Evolutionary conservation across 2,888 invertebrate genomes (phyloP).

Genomic region (Empis livida): DNA sequence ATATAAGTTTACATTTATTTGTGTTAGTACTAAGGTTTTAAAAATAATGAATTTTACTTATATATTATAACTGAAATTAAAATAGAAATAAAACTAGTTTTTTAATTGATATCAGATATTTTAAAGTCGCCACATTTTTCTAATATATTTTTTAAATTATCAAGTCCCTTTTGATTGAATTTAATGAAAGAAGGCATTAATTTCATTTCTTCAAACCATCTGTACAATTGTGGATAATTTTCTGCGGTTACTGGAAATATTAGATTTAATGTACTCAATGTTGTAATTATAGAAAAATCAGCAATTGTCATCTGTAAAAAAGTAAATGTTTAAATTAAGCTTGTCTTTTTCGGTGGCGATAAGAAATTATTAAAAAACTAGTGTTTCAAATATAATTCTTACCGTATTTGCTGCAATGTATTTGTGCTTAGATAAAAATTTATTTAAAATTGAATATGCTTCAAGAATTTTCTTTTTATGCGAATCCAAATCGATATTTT

Average conservation of each 20-base stretch:
- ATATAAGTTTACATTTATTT: too few species aligned
- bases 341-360: too few species aligned
- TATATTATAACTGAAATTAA: too few species aligned
- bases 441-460: constrained; percentile 33
- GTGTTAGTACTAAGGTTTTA: too few species aligned
- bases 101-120: constrained; percentile 16
- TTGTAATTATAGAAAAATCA: constrained; percentile 36
- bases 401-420: constrained; percentile 33
- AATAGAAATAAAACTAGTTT: too few species aligned
- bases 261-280: constrained; percentile 33
- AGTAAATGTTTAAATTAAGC: too few species aligned
- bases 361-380: too few species aligned
- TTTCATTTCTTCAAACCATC: constrained; percentile 27
- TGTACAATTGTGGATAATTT: constrained; percentile 28
- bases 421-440: constrained; percentile 23
- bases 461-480: constrained; percentile 30
- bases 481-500: constrained; percentile 24
- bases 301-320: constrained; percentile 31
- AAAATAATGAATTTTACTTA: too few species aligned
- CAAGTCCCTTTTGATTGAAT: constrained; percentile 24
- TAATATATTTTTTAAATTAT: constrained; percentile 20
- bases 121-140: constrained; percentile 25
- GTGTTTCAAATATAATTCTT: constrained; percentile 14
- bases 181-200: constrained; percentile 20
- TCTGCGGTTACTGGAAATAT: constrained; percentile 32